Base-by-base conservation (phyloP, 2,797 vertebrate genomes). In the Tokudaia tokunoshimensis region DNA sequence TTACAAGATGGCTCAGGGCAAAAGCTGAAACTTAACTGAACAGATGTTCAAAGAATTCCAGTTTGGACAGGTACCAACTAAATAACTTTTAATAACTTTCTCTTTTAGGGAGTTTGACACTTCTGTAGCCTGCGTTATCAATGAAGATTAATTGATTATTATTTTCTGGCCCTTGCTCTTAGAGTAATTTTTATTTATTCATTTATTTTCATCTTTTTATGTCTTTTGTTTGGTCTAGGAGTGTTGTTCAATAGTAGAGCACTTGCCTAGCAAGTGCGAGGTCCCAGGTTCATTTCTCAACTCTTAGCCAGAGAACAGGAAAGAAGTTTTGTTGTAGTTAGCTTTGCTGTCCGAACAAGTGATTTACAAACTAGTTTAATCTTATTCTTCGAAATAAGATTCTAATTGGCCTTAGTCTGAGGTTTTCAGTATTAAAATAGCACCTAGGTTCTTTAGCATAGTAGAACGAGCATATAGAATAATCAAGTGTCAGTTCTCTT, bases 101-200 rank as follows among this genome's bases (percentile, higher is more conserved):
- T 97, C 34, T 94, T 94, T 83, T 76, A 89, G 84, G 92, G 52
- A 91, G n/a, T 91, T 85, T 93, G 85, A 90, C 84, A 89, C 95
- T 80, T 94, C 0, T 96, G 75, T 97, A 91, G 52, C 81, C 85
- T 91, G 0, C 89, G n/a, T 96, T 97, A 80, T 89, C 91, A 80
- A 10, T 96, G 94, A 96, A 9, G 87, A 41, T 93, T 89, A 44
- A 94, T 83, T 37, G 80, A 20, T 82, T 89, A 20, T 74, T 89
- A 26, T 61, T 92, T 95, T 89, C 91, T 94, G 47, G 52, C 79
- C 47, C 70, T 84, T 63, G 15, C 29, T 84, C 41, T 65, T 85
- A 65, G 44, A 65, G 31, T 84, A 34, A 20, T n/a, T 80, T 57
- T 70, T 20, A 72, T 37, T 72, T 17, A 47, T 50, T 34, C 17